These are phyloP conservation scores for Dexiosoma caninum DNA, from an alignment of 2,888 invertebrate species.

Conservation along the genomic window DNA sequence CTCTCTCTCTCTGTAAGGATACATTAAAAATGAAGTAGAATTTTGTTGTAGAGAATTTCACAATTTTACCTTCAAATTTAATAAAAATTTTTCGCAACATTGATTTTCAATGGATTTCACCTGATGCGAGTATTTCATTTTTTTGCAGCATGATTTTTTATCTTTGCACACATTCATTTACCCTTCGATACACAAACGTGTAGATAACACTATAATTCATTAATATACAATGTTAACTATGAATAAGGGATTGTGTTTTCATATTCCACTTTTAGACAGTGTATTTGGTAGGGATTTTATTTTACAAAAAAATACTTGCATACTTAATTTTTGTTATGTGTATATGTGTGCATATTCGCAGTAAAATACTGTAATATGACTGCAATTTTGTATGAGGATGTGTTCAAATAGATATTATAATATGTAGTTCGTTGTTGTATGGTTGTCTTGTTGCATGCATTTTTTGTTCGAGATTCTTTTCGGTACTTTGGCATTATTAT, in stretches of 20 bases:
- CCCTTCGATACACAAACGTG: too few species aligned
- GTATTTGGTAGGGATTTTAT: neutral
- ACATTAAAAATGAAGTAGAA: neutral
- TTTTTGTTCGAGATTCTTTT: neutral
- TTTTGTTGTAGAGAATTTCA: conserved; percentile 5
- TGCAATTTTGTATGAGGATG: neutral
- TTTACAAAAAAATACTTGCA: too few species aligned
- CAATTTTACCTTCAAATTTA: conserved; percentile 32
- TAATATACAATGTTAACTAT: conserved; percentile 14
- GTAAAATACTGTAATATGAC: conserved; percentile 5
- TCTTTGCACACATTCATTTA: neutral
- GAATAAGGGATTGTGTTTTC: neutral
- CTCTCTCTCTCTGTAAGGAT: neutral
- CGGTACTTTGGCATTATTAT: conserved; percentile 12
- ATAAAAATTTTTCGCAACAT: conserved; percentile 26
- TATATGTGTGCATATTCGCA: neutral
- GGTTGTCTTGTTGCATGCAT: conserved; percentile 44
- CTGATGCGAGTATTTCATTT: conserved; percentile 16
- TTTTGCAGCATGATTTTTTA: conserved; percentile 9
- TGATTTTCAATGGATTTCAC: conserved; percentile 46
- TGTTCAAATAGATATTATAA: conserved; percentile 18
- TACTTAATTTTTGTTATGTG: too few species aligned
- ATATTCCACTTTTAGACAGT: neutral
- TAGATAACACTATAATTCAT: conserved; percentile 38
- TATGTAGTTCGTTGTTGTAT: conserved; percentile 44